phyloP scores from a whole-genome alignment of 2,888 invertebrate species.

The Vanessa cardui region DNA sequence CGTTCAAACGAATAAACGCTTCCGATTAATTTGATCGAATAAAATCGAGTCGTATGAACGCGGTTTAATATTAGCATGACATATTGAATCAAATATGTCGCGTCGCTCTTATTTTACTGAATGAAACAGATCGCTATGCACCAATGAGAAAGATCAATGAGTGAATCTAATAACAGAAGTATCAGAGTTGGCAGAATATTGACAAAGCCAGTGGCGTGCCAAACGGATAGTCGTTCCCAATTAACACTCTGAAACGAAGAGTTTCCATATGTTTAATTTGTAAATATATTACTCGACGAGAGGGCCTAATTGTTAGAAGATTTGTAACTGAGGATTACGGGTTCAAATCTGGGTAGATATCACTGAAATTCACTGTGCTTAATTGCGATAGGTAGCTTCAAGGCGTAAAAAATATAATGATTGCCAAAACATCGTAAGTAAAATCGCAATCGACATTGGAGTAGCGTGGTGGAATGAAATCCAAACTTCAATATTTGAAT shows the following conservation, averaged over 20 bases:
- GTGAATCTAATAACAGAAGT: neutral
- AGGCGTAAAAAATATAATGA: too few relatives aligned
- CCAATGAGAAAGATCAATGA: constrained; percentile 1
- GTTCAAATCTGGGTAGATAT: neutral
- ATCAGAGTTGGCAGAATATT: neutral
- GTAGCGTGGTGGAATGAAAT: too few relatives aligned
- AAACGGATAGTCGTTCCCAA: constrained; percentile 3
- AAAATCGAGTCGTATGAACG: too few relatives aligned
- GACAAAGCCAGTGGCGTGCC: neutral
- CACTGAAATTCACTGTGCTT: too few relatives aligned
- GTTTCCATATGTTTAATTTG: neutral
- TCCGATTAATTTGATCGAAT: too few relatives aligned
- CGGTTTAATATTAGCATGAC: neutral
- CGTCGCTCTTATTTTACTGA: neutral
- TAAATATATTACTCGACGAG: neutral
- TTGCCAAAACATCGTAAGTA: too few relatives aligned
- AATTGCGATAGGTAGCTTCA: too few relatives aligned
- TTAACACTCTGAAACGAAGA: neutral
- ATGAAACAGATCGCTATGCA: constrained; percentile 3
- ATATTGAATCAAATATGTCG: neutral
- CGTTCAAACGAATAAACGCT: too few relatives aligned
- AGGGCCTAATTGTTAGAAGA: too few relatives aligned
- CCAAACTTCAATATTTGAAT: too few relatives aligned
- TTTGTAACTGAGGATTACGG: neutral
- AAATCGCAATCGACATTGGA: too few relatives aligned